phyloP scores from a whole-genome alignment of 30 jellyfish, hydroid and myxozoan species.

The Hydractinia symbiolongicarpus region DNA sequence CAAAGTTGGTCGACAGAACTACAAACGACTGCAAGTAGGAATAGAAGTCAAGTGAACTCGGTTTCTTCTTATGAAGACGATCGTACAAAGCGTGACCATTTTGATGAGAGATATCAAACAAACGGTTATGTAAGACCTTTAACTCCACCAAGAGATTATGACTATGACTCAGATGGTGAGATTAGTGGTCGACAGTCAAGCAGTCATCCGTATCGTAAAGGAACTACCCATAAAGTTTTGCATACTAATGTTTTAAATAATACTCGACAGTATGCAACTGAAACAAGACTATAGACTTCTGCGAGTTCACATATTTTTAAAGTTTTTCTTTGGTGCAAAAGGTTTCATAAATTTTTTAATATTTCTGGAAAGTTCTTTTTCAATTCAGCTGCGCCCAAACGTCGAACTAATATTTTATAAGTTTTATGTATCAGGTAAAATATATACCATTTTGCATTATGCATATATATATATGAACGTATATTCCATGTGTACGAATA shows the following conservation, averaged over 20 bases:
- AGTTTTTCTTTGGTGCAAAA: too few relatives aligned
- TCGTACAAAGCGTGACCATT: background rate
- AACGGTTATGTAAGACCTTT: slow-evolving; percentile 27
- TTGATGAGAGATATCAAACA: slow-evolving; percentile 10
- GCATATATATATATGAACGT: too few relatives aligned
- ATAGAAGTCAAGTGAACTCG: background rate
- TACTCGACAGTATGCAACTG: slow-evolving; percentile 16
- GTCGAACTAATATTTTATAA: too few relatives aligned
- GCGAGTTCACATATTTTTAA: too few relatives aligned
- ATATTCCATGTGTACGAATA: too few relatives aligned
- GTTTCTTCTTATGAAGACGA: slow-evolving; percentile 29
- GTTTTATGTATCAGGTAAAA: too few relatives aligned
- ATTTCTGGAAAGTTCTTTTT: too few relatives aligned
- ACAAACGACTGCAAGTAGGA: background rate
- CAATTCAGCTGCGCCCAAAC: too few relatives aligned
- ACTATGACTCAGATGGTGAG: slow-evolving; percentile 19
- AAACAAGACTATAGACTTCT: slow-evolving; percentile 24
- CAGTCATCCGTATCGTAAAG: background rate
- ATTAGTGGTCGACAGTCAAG: background rate
- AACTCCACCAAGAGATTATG: slow-evolving; percentile 36
- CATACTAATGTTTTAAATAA: background rate
- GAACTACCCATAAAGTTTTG: slow-evolving; percentile 25
- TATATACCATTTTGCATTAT: too few relatives aligned
- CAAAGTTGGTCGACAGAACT: slow-evolving; percentile 17
- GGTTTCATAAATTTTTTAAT: too few relatives aligned